phyloP scores from a whole-genome alignment of 2,888 invertebrate species.

The Flabesymbios commensalis region DNA sequence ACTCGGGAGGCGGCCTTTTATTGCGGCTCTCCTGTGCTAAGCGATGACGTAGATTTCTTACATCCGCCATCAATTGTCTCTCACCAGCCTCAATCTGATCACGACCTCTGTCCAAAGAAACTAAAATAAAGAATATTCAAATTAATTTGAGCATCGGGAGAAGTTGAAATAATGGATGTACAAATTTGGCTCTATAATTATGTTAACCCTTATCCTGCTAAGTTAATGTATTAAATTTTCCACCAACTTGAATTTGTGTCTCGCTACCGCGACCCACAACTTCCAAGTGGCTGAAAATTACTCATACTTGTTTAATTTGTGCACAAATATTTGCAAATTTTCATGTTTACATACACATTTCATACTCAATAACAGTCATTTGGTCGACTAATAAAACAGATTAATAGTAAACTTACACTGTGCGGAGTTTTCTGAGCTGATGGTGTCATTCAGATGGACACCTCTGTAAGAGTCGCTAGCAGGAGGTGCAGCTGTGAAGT shows the following conservation, averaged over 20 bases:
- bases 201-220: too few species aligned
- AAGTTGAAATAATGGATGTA: too few species aligned
- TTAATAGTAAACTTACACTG: slow-evolving; percentile 15
- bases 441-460: slow-evolving; percentile 13
- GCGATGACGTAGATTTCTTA: slow-evolving; percentile 47
- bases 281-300: too few species aligned
- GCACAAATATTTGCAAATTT: slow-evolving; percentile 25
- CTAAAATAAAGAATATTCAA: slow-evolving; percentile 37
- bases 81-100: slow-evolving; percentile 51
- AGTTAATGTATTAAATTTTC: too few species aligned
- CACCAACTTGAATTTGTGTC: too few species aligned
- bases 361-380: too few species aligned
- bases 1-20: slow-evolving; percentile 43
- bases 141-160: too few species aligned
- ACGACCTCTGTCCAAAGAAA: slow-evolving; percentile 48
- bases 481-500: too few species aligned
- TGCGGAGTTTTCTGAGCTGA: slow-evolving; percentile 17
- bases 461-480: background rate
- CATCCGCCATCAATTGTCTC: slow-evolving; percentile 48
- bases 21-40: slow-evolving; percentile 49
- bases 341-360: background rate
- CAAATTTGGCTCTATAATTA: too few species aligned
- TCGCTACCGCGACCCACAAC: too few species aligned
- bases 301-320: too few species aligned
- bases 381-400: background rate